Conservation (phyloP, 2,888 invertebrate species). For the Neocrepidodera transversa region DNA sequence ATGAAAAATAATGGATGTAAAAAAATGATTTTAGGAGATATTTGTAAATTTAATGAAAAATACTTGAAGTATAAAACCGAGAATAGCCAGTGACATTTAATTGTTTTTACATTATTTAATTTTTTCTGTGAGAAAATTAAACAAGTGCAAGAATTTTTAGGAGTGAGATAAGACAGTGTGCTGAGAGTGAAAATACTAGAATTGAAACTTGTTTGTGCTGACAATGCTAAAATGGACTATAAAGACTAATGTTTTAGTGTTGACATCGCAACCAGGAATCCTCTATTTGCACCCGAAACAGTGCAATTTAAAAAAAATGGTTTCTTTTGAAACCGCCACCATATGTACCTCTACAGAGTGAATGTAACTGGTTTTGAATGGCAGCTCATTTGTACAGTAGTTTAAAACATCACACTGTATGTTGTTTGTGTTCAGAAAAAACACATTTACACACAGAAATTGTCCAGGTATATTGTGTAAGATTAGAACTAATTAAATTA, state of each 20-base stretch:
- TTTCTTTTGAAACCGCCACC: conserved; percentile 58
- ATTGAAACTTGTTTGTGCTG: conserved; percentile 39
- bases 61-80: conserved; percentile 28
- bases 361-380: conserved; percentile 55
- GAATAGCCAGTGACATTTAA: conserved; percentile 42
- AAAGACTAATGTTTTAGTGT: conserved; percentile 34
- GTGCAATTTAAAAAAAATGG: conserved; percentile 52
- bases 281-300: conserved; percentile 49
- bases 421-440: conserved; percentile 43
- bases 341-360: conserved; percentile 60
- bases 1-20: conserved; percentile 17
- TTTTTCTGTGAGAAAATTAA: conserved; percentile 44
- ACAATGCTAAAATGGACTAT: conserved; percentile 41
- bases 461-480: conserved; percentile 38
- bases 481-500: conserved; percentile 37
- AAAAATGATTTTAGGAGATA: conserved; percentile 19
- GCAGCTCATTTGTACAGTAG: conserved; percentile 59
- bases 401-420: conserved; percentile 49
- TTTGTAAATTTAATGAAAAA: conserved; percentile 22
- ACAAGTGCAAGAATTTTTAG: conserved; percentile 47
- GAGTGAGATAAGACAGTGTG: conserved; percentile 38
- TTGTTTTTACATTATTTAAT: conserved; percentile 48
- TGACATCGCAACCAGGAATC: conserved; percentile 31
- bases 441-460: conserved; percentile 38
- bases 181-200: conserved; percentile 31